Base-by-base conservation (phyloP, 2,797 vertebrate species). In the Enteromius anoplus region DNA sequence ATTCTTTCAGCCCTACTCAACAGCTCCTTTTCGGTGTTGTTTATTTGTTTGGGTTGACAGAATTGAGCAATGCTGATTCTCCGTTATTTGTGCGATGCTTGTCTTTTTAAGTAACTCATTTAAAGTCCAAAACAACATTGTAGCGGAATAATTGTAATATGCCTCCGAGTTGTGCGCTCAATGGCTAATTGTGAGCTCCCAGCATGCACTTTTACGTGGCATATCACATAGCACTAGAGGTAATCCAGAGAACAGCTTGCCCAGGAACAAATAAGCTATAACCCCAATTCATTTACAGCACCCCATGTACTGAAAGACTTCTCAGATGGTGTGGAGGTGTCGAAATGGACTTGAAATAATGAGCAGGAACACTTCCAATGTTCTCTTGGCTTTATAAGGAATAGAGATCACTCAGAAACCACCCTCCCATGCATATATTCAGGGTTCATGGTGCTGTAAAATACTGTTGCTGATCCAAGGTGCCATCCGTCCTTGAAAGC, bases 241-340 rank as follows among this genome's bases (percentile, higher is more conserved):
- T 42, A 81, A 71, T 53, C 79, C 37, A 47, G 51, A 66, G 65
- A 79, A 81, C 37, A 71, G 23, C 64, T 70, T 83, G 45, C 55
- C 78, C 45, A 71, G 81, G 69, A 81, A 79, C 65, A 77, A 85
- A 73, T 70, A 75, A 37, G 49, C 53, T 75, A 64, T 19, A 62
- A 73, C 23, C 32, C 34, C n/a, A 62, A 71, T 71, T 88, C 32
- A 81, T 87, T 78, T 84, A 72, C 69, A 78, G 78, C 17, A 17
- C 75, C 66, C 40, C 49, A 21, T 79, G 75, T 72, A 53, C 79
- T 37, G 64, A 78, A 82, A 69, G 40, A 78, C 75, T 75, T 81
- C 55, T 21, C 68, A 4, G 71, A 83, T 69, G n/a, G 51, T 37
- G 69, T 83, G 71, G 73, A 49, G 51, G 68, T 75, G 73, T 49